Percentiles rank a stretch among this genome's conserved stretches.
Conservation (phyloP, 2,113 vertebrate genomes). For the Vulpes ferrilata region DNA sequence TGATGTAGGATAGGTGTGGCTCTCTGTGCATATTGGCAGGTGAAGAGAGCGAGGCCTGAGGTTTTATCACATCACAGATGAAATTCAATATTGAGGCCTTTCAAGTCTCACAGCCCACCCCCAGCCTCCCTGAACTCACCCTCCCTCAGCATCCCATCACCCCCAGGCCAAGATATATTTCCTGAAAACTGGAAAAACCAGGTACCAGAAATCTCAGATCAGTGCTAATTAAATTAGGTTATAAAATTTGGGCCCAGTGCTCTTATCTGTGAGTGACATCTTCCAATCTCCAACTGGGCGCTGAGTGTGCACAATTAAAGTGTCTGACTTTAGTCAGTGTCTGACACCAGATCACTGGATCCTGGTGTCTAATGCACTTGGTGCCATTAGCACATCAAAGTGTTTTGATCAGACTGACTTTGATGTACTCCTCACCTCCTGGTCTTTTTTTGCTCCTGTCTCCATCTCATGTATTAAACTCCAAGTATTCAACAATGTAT, state of each 20-base stretch:
- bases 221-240: conserved; percentile 77
- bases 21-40: conserved; percentile 75
- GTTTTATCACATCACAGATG: conserved; percentile 80
- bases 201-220: conserved; percentile 80
- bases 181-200: conserved; percentile 89
- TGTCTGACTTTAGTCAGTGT: background rate
- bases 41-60: conserved; percentile 81
- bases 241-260: conserved; percentile 80
- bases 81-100: conserved; percentile 86
- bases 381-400: background rate
- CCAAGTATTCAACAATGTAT: background rate
- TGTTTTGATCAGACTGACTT: conserved; percentile 48
- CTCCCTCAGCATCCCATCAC: background rate
- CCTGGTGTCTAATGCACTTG: conserved; percentile 30
- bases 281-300: background rate
- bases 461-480: background rate
- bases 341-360: background rate
- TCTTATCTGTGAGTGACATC: conserved; percentile 69
- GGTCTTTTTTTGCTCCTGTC: background rate
- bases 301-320: background rate
- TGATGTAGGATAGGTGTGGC: conserved; percentile 83
- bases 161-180: conserved; percentile 78
- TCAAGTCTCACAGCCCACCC: conserved; percentile 80
- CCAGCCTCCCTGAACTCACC: background rate
- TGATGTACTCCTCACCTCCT: background rate